Percentiles rank a stretch among this genome's conserved stretches.
phyloP scores from a whole-genome alignment of 1,140 invertebrate genomes.

The Lepeophtheirus salmonis region DNA sequence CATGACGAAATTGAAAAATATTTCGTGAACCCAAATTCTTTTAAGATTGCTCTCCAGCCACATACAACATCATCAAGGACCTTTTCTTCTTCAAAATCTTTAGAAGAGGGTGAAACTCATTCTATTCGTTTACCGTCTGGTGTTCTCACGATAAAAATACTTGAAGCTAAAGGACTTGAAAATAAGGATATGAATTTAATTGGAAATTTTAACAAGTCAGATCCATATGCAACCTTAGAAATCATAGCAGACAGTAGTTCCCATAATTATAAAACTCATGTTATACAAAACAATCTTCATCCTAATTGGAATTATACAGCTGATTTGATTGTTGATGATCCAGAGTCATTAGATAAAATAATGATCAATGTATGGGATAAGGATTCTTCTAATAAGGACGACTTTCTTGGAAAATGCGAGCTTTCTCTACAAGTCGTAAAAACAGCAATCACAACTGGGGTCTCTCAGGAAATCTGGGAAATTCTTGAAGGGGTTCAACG shows the following conservation, averaged over 20 bases:
- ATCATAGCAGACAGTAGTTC: not conserved
- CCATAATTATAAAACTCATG: conserved; percentile 2
- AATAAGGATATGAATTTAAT: conserved; percentile 7
- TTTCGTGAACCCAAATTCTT: conserved; percentile 7
- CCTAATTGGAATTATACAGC: conserved; percentile 1
- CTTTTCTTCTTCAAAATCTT: not conserved
- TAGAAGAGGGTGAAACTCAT: not conserved
- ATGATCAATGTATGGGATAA: conserved; percentile 2
- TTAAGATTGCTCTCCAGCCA: not conserved
- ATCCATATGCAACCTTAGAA: conserved; percentile 7
- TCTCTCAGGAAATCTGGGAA: not conserved
- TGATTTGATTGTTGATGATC: conserved; percentile 3
- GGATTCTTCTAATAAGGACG: conserved; percentile 5
- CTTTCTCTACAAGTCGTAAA: not conserved
- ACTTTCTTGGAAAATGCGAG: conserved; percentile 3
- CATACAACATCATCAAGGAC: not conserved
- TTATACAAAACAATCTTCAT: conserved; percentile 6
- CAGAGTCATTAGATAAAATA: conserved; percentile 1
- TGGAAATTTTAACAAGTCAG: conserved; percentile 2
- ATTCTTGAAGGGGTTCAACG: not conserved
- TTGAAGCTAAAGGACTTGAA: conserved; percentile 2
- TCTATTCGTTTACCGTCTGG: not conserved
- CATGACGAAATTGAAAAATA: not conserved
- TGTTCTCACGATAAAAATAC: not conserved
- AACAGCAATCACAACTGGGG: not conserved